Conservation (phyloP, 2,888 invertebrate genomes). For the Nebria brevicollis region DNA sequence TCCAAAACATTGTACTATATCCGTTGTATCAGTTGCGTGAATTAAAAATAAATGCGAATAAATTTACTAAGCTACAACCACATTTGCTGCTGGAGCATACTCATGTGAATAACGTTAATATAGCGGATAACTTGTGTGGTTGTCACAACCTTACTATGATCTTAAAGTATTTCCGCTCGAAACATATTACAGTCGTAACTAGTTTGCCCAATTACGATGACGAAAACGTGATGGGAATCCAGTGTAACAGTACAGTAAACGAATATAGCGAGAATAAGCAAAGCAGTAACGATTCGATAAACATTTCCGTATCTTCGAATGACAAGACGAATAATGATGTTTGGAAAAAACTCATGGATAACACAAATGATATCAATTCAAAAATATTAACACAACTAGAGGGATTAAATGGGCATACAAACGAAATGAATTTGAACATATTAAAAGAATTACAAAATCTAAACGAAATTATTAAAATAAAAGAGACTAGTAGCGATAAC, state of each 20-base stretch:
- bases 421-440: too few relatives aligned
- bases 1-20: conserved; percentile 12
- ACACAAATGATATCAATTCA: too few relatives aligned
- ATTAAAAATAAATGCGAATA: conserved; percentile 13
- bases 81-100: not conserved
- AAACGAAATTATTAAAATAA: too few relatives aligned
- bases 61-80: conserved; percentile 3
- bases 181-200: not conserved
- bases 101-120: not conserved
- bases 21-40: not conserved
- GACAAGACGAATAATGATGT: too few relatives aligned
- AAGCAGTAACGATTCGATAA: too few relatives aligned
- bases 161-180: not conserved
- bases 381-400: too few relatives aligned
- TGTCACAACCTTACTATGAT: not conserved
- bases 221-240: conserved; percentile 4
- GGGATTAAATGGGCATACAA: too few relatives aligned
- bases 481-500: too few relatives aligned
- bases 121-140: not conserved
- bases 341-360: too few relatives aligned
- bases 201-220: not conserved
- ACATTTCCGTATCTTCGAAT: too few relatives aligned
- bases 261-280: too few relatives aligned
- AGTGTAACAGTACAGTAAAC: not conserved
- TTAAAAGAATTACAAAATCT: too few relatives aligned